phyloP scores from a whole-genome alignment of 2,113 vertebrate genomes.

The Microcebus jonahi region DNA sequence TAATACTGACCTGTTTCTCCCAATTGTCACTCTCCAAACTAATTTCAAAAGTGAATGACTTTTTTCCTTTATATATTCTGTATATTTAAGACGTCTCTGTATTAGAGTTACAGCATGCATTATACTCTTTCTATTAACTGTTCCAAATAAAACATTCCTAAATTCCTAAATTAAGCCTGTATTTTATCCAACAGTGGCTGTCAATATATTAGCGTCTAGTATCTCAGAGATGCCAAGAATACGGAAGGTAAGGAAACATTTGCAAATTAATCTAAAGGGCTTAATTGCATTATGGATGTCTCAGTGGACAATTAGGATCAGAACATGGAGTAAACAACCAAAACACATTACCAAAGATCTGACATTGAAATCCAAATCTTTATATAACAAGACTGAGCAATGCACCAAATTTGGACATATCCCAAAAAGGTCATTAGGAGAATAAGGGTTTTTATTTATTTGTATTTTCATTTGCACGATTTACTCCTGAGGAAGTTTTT shows the following conservation, averaged over 20 bases:
- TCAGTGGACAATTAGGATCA: constrained; percentile 23
- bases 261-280: constrained; percentile 51
- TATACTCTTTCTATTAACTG: neutral
- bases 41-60: neutral
- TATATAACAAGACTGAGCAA: neutral
- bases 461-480: neutral
- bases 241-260: constrained; percentile 18
- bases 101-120: neutral
- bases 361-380: neutral
- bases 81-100: neutral
- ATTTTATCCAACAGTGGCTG: neutral
- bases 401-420: neutral
- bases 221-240: constrained; percentile 35
- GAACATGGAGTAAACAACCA: constrained; percentile 34
- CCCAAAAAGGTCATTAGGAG: constrained; percentile 56
- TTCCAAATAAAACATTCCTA: neutral
- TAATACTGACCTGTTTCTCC: neutral
- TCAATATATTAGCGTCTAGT: neutral
- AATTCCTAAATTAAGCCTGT: neutral
- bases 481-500: constrained; percentile 30
- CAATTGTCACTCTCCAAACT: neutral
- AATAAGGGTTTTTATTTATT: constrained; percentile 10
- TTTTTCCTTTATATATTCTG: neutral
- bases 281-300: constrained; percentile 2
- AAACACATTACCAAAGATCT: neutral